Conservation (phyloP, 2,888 invertebrate genomes). For the Tribolium freemani region DNA sequence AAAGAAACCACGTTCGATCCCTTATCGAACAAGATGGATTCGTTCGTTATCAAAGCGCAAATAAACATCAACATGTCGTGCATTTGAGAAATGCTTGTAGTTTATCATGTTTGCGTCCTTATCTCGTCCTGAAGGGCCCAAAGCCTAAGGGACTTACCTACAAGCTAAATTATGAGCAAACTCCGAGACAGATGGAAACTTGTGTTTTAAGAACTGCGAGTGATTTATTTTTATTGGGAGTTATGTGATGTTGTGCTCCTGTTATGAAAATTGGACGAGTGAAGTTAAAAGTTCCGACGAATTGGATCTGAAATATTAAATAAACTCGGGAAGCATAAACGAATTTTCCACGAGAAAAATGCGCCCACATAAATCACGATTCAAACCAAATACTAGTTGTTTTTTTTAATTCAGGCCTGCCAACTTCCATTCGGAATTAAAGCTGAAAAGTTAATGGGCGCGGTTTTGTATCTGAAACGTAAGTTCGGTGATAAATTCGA, state of each 20-base stretch:
- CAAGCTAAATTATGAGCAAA: constrained; percentile 56
- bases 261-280: constrained; percentile 30
- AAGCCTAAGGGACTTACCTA: constrained; percentile 47
- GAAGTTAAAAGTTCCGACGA: constrained; percentile 21
- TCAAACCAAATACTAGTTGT: neutral
- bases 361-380: constrained; percentile 10
- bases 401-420: neutral
- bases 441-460: constrained; percentile 31
- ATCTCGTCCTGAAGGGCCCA: constrained; percentile 28
- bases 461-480: constrained; percentile 28
- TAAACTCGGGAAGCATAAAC: constrained; percentile 10
- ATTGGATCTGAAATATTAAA: constrained; percentile 34
- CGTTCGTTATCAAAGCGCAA: constrained; percentile 41
- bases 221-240: constrained; percentile 42
- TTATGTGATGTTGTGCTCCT: constrained; percentile 28
- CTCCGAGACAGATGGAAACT: constrained; percentile 54
- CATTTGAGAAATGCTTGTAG: constrained; percentile 48
- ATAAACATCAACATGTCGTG: constrained; percentile 49
- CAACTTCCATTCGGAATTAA: no score
- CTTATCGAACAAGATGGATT: constrained; percentile 33
- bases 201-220: constrained; percentile 52
- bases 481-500: constrained; percentile 35
- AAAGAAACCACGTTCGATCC: neutral
- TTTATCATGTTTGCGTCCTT: constrained; percentile 48
- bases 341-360: constrained; percentile 9